phyloP scores from a whole-genome alignment of 2,888 invertebrate species.

The Hydrotaea cyrtoneurina region DNA sequence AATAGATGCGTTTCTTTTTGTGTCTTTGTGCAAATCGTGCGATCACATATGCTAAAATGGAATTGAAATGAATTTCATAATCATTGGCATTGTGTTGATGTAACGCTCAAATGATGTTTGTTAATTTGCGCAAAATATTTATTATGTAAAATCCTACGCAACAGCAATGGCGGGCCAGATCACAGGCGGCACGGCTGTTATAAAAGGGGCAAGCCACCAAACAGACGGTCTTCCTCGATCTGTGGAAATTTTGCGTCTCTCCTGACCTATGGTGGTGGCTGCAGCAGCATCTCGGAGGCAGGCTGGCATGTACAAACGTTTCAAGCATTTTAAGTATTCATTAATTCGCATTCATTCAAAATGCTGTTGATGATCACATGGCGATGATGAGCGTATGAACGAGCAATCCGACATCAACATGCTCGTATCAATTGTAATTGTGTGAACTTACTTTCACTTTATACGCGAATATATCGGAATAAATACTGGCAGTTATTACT shows the following conservation, averaged over 20 bases:
- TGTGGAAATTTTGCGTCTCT: conserved; percentile 17
- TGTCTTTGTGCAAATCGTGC: neutral
- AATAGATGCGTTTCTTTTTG: neutral
- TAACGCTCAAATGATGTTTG: conserved; percentile 13
- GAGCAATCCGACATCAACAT: neutral
- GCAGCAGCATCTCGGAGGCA: conserved; percentile 1
- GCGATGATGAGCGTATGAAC: conserved; percentile 19
- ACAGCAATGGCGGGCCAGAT: neutral
- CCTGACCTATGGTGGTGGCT: conserved; percentile 3
- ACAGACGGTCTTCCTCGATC: conserved; percentile 13
- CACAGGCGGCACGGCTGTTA: neutral
- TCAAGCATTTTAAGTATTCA: conserved; percentile 38
- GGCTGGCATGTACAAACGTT: conserved; percentile 19
- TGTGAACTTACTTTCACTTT: conserved; percentile 68
- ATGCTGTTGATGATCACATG: neutral
- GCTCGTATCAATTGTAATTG: conserved; percentile 65
- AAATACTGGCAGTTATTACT: conserved; percentile 30
- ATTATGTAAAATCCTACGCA: conserved; percentile 31
- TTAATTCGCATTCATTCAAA: conserved; percentile 52
- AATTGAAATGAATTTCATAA: conserved; percentile 21
- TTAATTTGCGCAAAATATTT: conserved; percentile 24
- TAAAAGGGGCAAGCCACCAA: conserved; percentile 15
- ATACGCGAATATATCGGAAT: conserved; percentile 40
- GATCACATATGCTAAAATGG: neutral
- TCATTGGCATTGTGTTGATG: conserved; percentile 25